Evolutionary conservation across 1,140 invertebrate species (phyloP).

Genomic region (Sitobion miscanthi): DNA sequence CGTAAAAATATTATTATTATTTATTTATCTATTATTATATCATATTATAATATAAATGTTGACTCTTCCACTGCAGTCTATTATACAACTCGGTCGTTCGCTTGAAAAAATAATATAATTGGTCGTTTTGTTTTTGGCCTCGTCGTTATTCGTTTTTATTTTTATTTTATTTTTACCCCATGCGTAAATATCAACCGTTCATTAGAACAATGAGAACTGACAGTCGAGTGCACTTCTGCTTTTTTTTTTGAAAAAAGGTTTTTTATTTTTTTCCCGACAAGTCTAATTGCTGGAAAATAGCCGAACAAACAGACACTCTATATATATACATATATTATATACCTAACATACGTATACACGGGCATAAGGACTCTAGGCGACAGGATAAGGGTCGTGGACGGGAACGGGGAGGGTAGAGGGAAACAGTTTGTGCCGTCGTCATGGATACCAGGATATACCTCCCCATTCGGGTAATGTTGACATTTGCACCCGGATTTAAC

Average conservation of each 20-base stretch:
- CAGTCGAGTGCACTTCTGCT: conserved; percentile 31
- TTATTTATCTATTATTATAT: background rate
- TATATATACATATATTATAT: conserved; percentile 31
- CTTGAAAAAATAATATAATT: background rate
- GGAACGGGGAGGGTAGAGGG: background rate
- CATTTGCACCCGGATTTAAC: conserved; percentile 56
- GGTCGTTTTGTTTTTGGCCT: conserved; percentile 24
- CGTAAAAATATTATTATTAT: too few relatives aligned
- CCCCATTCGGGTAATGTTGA: conserved; percentile 53
- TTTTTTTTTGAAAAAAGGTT: background rate
- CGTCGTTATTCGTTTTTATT: conserved; percentile 10
- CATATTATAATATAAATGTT: background rate
- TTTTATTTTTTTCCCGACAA: conserved; percentile 45
- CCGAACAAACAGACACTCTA: conserved; percentile 47
- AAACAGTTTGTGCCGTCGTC: conserved; percentile 53
- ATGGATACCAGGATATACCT: conserved; percentile 54
- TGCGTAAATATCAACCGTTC: conserved; percentile 45
- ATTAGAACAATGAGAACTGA: conserved; percentile 51
- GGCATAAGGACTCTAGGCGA: conserved; percentile 3
- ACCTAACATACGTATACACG: background rate
- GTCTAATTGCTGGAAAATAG: conserved; percentile 57
- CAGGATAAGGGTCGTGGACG: background rate
- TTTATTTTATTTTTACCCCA: conserved; percentile 47
- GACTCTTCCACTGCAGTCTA: background rate
- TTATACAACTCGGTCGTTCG: background rate